phyloP scores from a whole-genome alignment of 1,140 invertebrate genomes.

The Stegodyphus mimosarum region DNA sequence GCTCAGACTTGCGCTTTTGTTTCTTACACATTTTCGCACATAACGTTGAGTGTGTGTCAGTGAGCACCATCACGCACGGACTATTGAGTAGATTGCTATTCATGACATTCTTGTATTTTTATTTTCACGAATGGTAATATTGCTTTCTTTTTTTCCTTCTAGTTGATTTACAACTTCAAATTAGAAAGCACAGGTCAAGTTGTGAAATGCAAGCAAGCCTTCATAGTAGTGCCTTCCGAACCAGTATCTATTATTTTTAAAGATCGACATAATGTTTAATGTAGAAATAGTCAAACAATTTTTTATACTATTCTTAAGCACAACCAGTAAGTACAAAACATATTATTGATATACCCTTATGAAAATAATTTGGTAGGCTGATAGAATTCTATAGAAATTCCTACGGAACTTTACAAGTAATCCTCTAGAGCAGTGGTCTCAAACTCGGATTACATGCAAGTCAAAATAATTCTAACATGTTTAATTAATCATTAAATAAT shows the following conservation, averaged over 20 bases:
- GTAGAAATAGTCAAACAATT: neutral
- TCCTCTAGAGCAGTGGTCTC: no score
- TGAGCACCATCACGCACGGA: no score
- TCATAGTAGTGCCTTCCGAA: constrained; percentile 62
- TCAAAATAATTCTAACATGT: neutral
- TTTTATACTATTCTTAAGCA: neutral
- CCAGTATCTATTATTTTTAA: constrained; percentile 58
- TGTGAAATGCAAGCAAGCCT: constrained; percentile 56
- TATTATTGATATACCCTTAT: neutral
- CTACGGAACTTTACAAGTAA: neutral
- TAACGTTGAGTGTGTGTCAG: no score
- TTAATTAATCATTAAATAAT: no score
- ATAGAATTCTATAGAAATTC: neutral
- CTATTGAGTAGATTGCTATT: no score
- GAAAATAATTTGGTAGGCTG: neutral
- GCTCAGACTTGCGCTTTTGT: no score
- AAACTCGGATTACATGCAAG: neutral
- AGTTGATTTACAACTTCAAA: constrained; percentile 59
- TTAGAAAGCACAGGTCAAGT: constrained; percentile 31
- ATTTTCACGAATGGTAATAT: neutral
- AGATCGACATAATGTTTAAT: constrained; percentile 18
- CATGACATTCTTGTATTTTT: neutral
- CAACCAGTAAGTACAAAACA: neutral
- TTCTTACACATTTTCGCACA: no score
- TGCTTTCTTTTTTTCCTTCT: neutral